A percentile compares a stretch with the other conserved stretches of the same genome.
phyloP scores from a whole-genome alignment of 2,888 invertebrate species.

The Trissoscelio sp. region DNA sequence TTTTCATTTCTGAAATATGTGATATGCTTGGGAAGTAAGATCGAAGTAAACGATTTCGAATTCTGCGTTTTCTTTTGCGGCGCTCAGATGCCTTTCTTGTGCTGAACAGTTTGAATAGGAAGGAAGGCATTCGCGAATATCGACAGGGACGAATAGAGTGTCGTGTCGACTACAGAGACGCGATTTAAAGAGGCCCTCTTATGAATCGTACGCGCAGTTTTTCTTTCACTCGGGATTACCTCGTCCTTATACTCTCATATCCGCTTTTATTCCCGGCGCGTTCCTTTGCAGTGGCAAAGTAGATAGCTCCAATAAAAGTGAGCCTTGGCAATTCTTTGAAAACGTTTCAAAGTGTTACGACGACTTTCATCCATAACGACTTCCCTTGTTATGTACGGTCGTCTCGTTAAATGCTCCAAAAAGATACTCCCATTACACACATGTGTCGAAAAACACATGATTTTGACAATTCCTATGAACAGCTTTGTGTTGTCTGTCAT shows the following conservation, averaged over 20 bases:
- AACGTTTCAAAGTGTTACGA: slow-evolving; percentile 71
- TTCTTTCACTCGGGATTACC: slow-evolving; percentile 65
- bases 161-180: slow-evolving; percentile 66
- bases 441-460: slow-evolving; percentile 55
- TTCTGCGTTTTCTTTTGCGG: slow-evolving; percentile 33
- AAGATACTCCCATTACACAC: slow-evolving; percentile 57
- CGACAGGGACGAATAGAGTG: slow-evolving; percentile 64
- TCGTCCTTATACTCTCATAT: slow-evolving; percentile 65
- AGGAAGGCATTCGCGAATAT: slow-evolving; percentile 62
- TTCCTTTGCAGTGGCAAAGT: slow-evolving; percentile 68
- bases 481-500: slow-evolving; percentile 40
- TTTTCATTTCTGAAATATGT: slow-evolving; percentile 43
- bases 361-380: slow-evolving; percentile 71
- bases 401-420: slow-evolving; percentile 66
- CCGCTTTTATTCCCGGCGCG: slow-evolving; percentile 69
- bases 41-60: slow-evolving; percentile 53
- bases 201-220: slow-evolving; percentile 68
- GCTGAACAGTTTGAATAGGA: slow-evolving; percentile 57
- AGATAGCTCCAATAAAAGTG: slow-evolving; percentile 71
- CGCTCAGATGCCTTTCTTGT: slow-evolving; percentile 42
- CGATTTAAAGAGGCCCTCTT: slow-evolving; percentile 69
- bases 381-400: slow-evolving; percentile 70
- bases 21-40: slow-evolving; percentile 47
- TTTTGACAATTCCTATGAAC: slow-evolving; percentile 53
- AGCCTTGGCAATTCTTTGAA: slow-evolving; percentile 71